A percentile compares a stretch with the other conserved stretches of the same genome.
Conservation (phyloP, 2,113 vertebrate species). For the Shinisaurus crocodilurus region DNA sequence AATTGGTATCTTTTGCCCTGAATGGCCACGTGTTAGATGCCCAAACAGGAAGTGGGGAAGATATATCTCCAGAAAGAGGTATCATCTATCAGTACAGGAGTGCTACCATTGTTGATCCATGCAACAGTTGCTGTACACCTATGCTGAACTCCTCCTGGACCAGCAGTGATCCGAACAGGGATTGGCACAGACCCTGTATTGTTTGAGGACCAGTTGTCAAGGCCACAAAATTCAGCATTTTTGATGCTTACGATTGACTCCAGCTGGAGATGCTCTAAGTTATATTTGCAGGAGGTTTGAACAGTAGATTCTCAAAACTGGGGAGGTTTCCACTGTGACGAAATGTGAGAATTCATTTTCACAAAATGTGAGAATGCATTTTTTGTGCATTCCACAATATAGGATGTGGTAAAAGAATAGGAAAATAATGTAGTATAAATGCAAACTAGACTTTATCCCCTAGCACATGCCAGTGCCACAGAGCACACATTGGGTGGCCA, state of each 20-base stretch:
- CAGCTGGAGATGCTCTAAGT: neutral
- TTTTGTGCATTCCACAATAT: neutral
- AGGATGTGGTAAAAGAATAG: neutral
- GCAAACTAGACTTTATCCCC: neutral
- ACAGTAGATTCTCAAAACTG: neutral
- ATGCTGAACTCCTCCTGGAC: neutral
- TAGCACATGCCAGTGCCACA: neutral
- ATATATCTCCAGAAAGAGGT: neutral
- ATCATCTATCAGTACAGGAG: neutral
- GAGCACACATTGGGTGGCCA: neutral
- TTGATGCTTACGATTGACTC: neutral
- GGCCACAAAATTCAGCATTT: neutral
- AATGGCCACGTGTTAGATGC: neutral
- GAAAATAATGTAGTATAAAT: neutral
- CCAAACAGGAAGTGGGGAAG: neutral
- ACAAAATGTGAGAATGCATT: too few relatives aligned
- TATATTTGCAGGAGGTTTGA: neutral
- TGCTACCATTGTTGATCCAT: neutral
- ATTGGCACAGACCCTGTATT: neutral
- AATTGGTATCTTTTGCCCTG: neutral
- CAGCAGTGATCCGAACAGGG: neutral
- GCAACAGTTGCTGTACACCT: neutral
- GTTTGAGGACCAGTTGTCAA: neutral
- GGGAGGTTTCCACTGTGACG: too few relatives aligned
- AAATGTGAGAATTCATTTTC: neutral